Evolutionary conservation across 2,888 invertebrate genomes (phyloP).

Genomic region (Perdita meconis): DNA sequence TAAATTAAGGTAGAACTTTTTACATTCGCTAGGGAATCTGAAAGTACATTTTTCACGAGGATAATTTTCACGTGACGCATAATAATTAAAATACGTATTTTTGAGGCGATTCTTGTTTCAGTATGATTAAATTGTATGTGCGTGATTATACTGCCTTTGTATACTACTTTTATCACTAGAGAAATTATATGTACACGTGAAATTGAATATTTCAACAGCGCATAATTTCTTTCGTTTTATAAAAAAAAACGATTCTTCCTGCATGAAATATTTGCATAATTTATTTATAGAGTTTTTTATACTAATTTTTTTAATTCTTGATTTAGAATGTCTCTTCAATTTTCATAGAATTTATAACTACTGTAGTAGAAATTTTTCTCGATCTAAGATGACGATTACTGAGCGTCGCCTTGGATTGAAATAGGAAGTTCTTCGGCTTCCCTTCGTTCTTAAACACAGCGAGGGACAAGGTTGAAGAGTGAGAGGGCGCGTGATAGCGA

Average conservation of each 20-base stretch:
- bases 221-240: too few relatives aligned
- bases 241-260: too few relatives aligned
- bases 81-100: background rate
- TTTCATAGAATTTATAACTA: conserved; percentile 15
- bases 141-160: background rate
- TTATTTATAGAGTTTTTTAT: background rate
- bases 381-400: too few relatives aligned
- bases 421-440: too few relatives aligned
- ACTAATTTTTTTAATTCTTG: background rate
- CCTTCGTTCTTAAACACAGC: too few relatives aligned
- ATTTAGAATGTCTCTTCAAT: background rate
- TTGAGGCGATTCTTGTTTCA: background rate
- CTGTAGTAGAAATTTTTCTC: conserved; percentile 21
- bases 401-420: too few relatives aligned
- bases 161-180: too few relatives aligned
- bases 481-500: too few relatives aligned
- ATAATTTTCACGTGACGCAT: background rate
- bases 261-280: background rate
- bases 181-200: background rate
- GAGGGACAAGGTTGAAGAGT: too few relatives aligned
- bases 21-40: background rate
- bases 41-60: conserved; percentile 21
- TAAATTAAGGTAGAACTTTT: conserved; percentile 29
- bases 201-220: background rate
- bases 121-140: background rate